Evolutionary conservation across 2,797 vertebrate genomes (phyloP).

Genomic region (Tadarida brasiliensis): DNA sequence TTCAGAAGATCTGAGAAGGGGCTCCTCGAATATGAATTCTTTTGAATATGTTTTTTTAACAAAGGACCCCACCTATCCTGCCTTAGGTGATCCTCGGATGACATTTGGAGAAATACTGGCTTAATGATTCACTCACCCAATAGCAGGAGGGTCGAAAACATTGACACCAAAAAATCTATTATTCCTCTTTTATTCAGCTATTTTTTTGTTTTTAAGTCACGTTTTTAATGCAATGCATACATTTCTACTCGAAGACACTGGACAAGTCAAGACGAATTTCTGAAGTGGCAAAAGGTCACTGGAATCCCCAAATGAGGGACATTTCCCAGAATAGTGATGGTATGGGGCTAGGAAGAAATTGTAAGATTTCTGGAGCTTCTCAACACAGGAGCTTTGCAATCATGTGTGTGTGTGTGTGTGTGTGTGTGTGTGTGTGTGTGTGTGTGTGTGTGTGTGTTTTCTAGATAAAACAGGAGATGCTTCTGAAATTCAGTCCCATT

Average conservation of each 20-base stretch:
- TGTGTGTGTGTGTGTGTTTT: not conserved
- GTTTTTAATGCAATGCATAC: not conserved
- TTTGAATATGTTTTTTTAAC: constrained; percentile 3
- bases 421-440: too few relatives aligned
- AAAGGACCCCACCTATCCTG: not conserved
- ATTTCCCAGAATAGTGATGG: not conserved
- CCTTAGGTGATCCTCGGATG: not conserved
- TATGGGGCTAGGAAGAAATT: not conserved
- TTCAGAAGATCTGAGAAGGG: not conserved
- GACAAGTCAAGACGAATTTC: constrained; percentile 6
- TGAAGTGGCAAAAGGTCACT: not conserved
- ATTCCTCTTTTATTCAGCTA: not conserved
- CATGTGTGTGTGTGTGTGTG: not conserved
- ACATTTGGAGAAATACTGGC: not conserved
- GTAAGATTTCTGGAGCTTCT: not conserved
- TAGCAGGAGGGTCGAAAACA: not conserved
- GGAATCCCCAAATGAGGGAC: not conserved
- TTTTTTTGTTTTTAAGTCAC: constrained; percentile 6
- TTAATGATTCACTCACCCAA: not conserved
- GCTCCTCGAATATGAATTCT: not conserved
- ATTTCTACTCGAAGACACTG: not conserved
- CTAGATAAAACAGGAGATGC: not conserved
- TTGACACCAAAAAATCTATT: not conserved
- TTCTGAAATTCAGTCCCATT: not conserved
- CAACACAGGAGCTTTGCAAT: not conserved